phyloP scores from a whole-genome alignment of 2,113 vertebrate genomes.

The Sphyrna mokarran region DNA sequence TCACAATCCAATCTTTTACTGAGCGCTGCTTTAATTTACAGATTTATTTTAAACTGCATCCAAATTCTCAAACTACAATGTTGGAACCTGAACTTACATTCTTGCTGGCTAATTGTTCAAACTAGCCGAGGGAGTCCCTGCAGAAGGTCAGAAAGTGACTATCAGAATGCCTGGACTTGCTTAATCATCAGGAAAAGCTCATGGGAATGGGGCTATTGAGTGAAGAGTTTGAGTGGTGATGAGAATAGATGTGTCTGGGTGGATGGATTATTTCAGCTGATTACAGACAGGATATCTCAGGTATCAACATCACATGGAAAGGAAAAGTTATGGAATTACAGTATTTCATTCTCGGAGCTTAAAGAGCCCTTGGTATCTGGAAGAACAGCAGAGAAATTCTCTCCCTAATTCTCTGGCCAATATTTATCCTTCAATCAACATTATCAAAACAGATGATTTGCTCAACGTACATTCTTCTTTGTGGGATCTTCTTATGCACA shows the following conservation, averaged over 20 bases:
- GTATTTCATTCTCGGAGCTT: not conserved
- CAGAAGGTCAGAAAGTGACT: not conserved
- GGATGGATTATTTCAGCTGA: not conserved
- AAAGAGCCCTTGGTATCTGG: not conserved
- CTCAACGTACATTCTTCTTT: not conserved
- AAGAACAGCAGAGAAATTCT: not conserved
- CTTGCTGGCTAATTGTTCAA: not conserved
- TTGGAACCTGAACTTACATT: not conserved
- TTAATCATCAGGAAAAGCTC: not conserved
- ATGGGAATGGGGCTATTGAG: not conserved
- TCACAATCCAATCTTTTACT: not conserved
- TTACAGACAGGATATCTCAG: not conserved
- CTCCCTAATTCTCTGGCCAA: not conserved
- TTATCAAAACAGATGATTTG: not conserved
- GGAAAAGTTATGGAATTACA: not conserved
- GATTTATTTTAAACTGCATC: not conserved
- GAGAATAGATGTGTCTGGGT: not conserved
- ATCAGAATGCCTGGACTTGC: not conserved
- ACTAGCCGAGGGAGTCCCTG: not conserved
- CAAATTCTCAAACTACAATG: not conserved
- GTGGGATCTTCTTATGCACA: not conserved
- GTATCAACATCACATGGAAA: not conserved
- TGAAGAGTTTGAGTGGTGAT: not conserved
- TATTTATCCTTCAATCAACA: not conserved
- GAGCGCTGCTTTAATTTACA: not conserved